phyloP scores from a whole-genome alignment of 2,797 vertebrate genomes.

The Acipenser oxyrinchus region DNA sequence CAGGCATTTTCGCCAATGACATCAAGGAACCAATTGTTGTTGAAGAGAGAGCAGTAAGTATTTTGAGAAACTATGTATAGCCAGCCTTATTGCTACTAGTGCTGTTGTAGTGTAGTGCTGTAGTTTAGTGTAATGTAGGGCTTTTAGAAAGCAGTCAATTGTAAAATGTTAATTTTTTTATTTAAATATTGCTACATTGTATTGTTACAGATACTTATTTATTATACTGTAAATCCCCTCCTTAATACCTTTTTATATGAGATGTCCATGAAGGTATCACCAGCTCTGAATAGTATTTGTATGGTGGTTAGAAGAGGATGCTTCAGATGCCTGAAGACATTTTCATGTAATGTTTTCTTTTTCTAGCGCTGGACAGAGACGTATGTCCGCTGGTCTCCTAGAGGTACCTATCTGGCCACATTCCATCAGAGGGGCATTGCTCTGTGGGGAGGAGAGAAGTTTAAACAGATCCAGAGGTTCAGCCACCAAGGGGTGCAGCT shows the following conservation, averaged over 20 bases:
- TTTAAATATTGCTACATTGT: no score
- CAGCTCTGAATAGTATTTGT: no score
- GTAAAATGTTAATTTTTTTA: background rate
- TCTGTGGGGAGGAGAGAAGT: conserved; percentile 95
- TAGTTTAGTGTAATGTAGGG: no score
- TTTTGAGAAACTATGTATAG: background rate
- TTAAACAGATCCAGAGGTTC: conserved; percentile 97
- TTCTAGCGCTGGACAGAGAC: conserved; percentile 94
- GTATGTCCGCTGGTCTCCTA: conserved; percentile 93
- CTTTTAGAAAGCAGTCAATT: background rate
- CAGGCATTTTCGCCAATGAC: conserved; percentile 89
- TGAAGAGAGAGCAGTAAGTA: conserved; percentile 87
- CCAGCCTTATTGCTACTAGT: no score
- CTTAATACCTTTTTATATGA: background rate
- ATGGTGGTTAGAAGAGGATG: background rate
- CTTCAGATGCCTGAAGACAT: no score
- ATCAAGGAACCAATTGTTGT: conserved; percentile 81
- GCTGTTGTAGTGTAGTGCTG: no score
- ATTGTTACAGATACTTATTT: background rate
- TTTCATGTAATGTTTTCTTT: background rate
- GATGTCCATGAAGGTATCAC: no score
- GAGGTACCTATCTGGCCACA: conserved; percentile 90
- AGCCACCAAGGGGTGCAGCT: conserved; percentile 94
- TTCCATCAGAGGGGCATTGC: conserved; percentile 95
- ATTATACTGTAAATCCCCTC: background rate